A percentile compares a stretch with the other conserved stretches of the same genome.
Conservation (phyloP, 2,888 invertebrate species). For the Netelia fuscicornis region DNA sequence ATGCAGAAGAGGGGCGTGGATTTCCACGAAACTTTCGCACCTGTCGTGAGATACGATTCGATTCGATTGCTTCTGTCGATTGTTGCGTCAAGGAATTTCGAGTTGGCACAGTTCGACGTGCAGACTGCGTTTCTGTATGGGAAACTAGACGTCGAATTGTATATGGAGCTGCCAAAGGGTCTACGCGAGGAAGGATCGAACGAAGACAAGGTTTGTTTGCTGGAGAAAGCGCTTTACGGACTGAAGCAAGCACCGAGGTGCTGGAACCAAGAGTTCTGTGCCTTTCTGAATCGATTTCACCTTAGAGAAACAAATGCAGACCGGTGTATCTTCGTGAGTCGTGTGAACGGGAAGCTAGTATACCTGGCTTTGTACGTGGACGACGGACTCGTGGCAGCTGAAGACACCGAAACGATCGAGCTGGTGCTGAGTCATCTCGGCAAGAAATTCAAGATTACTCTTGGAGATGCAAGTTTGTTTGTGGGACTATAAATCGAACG, state of each 20-base stretch:
- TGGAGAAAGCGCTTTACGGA: constrained; percentile 74
- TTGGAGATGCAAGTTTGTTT: constrained; percentile 59
- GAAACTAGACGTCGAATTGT: constrained; percentile 24
- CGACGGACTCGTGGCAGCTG: constrained; percentile 66
- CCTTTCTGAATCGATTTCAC: constrained; percentile 45
- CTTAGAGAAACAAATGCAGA: constrained; percentile 14
- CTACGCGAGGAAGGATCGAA: background rate
- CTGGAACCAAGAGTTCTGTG: constrained; percentile 70
- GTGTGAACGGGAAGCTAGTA: constrained; percentile 12
- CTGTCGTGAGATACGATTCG: constrained; percentile 46
- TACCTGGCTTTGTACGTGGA: constrained; percentile 69
- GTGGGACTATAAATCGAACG: constrained; percentile 69
- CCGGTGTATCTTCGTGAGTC: constrained; percentile 15
- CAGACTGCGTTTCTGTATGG: constrained; percentile 48
- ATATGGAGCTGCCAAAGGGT: constrained; percentile 41
- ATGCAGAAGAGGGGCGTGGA: constrained; percentile 27
- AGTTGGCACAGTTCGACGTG: constrained; percentile 36
- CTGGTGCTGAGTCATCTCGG: constrained; percentile 42
- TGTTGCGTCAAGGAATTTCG: constrained; percentile 5
- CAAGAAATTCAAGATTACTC: constrained; percentile 57
- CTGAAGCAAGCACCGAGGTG: constrained; percentile 73
- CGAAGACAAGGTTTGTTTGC: constrained; percentile 40
- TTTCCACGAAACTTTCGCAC: constrained; percentile 34
- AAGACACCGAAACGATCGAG: constrained; percentile 25
- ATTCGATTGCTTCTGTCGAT: constrained; percentile 35